These are phyloP conservation scores for Gymnarchus niloticus DNA, from an alignment of 2,113 vertebrate species.

Conservation along the genomic window DNA sequence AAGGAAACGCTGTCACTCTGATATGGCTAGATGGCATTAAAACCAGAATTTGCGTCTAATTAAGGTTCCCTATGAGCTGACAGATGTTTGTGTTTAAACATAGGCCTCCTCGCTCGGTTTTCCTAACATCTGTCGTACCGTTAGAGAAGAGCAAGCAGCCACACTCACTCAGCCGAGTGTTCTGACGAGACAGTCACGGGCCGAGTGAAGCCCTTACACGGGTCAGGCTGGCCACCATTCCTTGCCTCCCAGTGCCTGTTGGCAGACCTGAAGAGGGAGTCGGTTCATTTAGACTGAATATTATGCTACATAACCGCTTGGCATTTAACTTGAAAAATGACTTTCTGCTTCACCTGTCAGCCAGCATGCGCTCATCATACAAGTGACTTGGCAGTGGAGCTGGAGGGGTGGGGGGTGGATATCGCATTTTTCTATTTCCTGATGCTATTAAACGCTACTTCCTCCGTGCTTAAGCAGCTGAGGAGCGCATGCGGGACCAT, in stretches of 20 bases:
- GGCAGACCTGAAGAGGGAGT: not conserved
- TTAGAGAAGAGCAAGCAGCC: not conserved
- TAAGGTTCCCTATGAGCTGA: not conserved
- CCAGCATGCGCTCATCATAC: conserved; percentile 85
- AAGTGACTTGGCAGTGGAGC: conserved; percentile 61
- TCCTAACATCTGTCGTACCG: not conserved
- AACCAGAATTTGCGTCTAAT: not conserved
- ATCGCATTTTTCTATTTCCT: conserved; percentile 84
- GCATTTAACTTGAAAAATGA: conserved; percentile 99
- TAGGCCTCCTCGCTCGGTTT: not conserved
- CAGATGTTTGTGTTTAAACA: conserved; percentile 1
- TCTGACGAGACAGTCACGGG: not conserved
- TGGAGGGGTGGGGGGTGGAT: conserved; percentile 18
- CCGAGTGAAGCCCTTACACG: not conserved
- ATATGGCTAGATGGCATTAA: not conserved
- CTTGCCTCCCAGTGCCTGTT: not conserved
- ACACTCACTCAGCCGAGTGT: not conserved
- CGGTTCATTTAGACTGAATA: conserved; percentile 93
- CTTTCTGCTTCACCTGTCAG: conserved; percentile 95
- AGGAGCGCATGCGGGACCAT: conserved; percentile 61
- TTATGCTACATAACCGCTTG: conserved; percentile 95
- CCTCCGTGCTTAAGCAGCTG: conserved; percentile 75
- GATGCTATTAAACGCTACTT: conserved; percentile 79
- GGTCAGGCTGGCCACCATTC: not conserved
- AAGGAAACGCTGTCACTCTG: not conserved